These are phyloP conservation scores for Drosophila navojoa DNA, from an alignment of 1,140 invertebrate species.

Conservation along the genomic window DNA sequence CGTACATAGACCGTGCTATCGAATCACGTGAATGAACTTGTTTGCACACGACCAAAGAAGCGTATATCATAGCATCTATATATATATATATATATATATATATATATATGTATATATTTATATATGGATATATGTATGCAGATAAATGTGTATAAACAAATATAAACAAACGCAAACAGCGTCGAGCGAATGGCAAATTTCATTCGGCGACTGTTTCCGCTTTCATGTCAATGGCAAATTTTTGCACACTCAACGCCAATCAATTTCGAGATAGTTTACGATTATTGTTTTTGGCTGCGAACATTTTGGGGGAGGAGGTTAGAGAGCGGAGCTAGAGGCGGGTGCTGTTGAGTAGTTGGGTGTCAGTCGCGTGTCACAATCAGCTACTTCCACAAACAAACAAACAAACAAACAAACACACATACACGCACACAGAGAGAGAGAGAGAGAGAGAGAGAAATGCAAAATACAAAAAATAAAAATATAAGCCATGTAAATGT, in stretches of 20 bases:
- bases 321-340: not conserved
- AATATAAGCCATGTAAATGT: slow-evolving; percentile 15
- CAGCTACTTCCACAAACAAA: slow-evolving; percentile 26
- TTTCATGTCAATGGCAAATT: slow-evolving; percentile 65
- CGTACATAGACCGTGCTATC: slow-evolving; percentile 1
- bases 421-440: not conserved
- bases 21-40: slow-evolving; percentile 70
- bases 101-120: too few species aligned
- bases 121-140: not conserved
- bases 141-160: not conserved
- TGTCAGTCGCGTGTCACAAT: slow-evolving; percentile 69
- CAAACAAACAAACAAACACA: slow-evolving; percentile 1
- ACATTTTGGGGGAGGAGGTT: too few species aligned
- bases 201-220: slow-evolving; percentile 46
- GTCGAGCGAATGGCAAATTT: slow-evolving; percentile 18
- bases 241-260: slow-evolving; percentile 74
- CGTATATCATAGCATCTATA: slow-evolving; percentile 12
- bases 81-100: too few species aligned
- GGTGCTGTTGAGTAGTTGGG: slow-evolving; percentile 32
- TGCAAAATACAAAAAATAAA: not conserved
- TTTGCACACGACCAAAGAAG: slow-evolving; percentile 45
- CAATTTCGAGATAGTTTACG: slow-evolving; percentile 73
- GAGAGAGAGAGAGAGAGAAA: not conserved
- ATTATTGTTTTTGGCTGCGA: slow-evolving; percentile 58
- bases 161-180: slow-evolving; percentile 26